Percentiles rank a stretch among this genome's conserved stretches.
Conservation (phyloP, 2,113 vertebrate species). For the Sinocyclocheilus grahami region DNA sequence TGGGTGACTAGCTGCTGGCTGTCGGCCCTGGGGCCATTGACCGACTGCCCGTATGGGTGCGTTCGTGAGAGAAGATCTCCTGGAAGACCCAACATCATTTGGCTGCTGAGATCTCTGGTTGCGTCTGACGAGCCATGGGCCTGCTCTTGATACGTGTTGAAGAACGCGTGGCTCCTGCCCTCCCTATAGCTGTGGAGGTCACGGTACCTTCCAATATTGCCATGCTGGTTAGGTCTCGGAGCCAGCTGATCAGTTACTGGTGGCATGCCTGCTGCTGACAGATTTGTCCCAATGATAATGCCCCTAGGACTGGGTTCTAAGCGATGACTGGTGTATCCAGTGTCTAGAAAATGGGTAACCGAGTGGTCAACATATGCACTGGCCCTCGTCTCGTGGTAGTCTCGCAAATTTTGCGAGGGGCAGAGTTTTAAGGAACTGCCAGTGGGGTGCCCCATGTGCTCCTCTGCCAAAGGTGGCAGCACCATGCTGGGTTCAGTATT, state of each 20-base stretch:
- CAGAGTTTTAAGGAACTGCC: slow-evolving; percentile 79
- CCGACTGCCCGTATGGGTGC: slow-evolving; percentile 63
- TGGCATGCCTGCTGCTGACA: slow-evolving; percentile 76
- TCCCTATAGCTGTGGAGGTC: slow-evolving; percentile 74
- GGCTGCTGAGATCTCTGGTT: slow-evolving; percentile 64
- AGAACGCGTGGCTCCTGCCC: slow-evolving; percentile 72
- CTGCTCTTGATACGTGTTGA: slow-evolving; percentile 77
- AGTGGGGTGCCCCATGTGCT: slow-evolving; percentile 72
- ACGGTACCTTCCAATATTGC: slow-evolving; percentile 74
- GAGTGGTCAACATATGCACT: slow-evolving; percentile 77
- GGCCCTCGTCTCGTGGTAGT: slow-evolving; percentile 72
- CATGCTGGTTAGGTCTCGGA: slow-evolving; percentile 73
- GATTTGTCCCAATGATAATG: slow-evolving; percentile 77
- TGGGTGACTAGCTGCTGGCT: slow-evolving; percentile 74
- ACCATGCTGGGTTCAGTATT: slow-evolving; percentile 72
- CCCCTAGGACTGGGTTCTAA: slow-evolving; percentile 76
- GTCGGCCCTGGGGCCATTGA: slow-evolving; percentile 66
- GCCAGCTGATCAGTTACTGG: slow-evolving; percentile 76
- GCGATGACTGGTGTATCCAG: slow-evolving; percentile 76
- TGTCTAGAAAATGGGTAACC: slow-evolving; percentile 74
- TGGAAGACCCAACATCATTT: slow-evolving; percentile 73
- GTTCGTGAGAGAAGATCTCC: slow-evolving; percentile 70
- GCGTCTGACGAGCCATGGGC: slow-evolving; percentile 74
- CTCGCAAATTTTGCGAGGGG: slow-evolving; percentile 73
- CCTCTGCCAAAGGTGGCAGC: slow-evolving; percentile 74